phyloP scores from a whole-genome alignment of 2,888 invertebrate species.

The Nineta flava region DNA sequence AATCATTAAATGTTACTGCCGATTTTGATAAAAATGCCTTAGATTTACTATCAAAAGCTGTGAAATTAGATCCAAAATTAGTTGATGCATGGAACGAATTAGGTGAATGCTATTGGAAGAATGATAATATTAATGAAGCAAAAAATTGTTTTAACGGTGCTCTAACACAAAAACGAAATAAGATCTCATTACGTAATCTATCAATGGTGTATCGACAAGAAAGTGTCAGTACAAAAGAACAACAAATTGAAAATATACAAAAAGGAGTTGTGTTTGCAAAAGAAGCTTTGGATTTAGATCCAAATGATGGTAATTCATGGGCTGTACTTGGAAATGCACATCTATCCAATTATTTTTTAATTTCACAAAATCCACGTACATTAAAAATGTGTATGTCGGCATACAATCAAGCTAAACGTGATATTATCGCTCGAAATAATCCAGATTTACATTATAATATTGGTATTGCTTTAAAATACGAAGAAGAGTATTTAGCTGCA shows the following conservation, averaged over 20 bases:
- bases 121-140: conserved; percentile 61
- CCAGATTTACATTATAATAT: conserved; percentile 74
- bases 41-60: conserved; percentile 62
- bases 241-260: conserved; percentile 42
- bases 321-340: conserved; percentile 72
- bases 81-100: conserved; percentile 79
- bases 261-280: conserved; percentile 63
- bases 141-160: conserved; percentile 71
- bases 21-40: conserved; percentile 53
- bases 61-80: conserved; percentile 66
- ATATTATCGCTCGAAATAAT: conserved; percentile 51
- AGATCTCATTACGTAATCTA: conserved; percentile 58
- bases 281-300: conserved; percentile 64
- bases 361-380: conserved; percentile 52
- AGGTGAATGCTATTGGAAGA: conserved; percentile 81
- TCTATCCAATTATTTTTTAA: conserved; percentile 60
- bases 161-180: conserved; percentile 56
- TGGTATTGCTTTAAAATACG: conserved; percentile 61
- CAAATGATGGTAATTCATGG: conserved; percentile 71
- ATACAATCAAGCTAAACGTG: conserved; percentile 62
- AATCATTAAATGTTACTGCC: conserved; percentile 53
- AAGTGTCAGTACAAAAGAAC: conserved; percentile 28
- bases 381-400: conserved; percentile 62
- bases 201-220: conserved; percentile 69
- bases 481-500: conserved; percentile 57